Conservation (phyloP, 2,888 invertebrate genomes). For the Drosophila acutilabella region DNA sequence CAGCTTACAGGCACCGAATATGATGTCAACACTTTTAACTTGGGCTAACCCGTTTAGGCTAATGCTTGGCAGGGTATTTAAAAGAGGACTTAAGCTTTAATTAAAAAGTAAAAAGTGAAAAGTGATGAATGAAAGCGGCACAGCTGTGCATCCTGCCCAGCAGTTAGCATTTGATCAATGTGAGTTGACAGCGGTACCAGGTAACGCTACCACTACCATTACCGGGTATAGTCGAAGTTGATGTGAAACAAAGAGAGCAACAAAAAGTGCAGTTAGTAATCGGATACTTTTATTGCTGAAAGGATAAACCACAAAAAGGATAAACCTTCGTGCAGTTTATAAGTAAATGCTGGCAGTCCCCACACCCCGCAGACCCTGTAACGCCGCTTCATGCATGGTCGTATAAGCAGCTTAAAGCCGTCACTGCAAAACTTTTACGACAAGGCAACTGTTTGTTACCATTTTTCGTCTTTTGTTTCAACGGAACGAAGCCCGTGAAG, state of each 20-base stretch:
- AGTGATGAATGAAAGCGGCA: conserved; percentile 29
- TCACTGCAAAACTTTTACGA: conserved; percentile 69
- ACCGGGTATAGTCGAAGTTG: too few relatives aligned
- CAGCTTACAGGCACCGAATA: conserved; percentile 51
- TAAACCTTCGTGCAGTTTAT: conserved; percentile 71
- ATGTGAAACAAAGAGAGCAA: not conserved
- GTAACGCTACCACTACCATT: too few relatives aligned
- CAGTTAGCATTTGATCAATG: conserved; percentile 69
- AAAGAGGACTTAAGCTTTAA: conserved; percentile 72
- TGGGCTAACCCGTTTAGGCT: conserved; percentile 47
- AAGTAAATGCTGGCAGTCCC: conserved; percentile 34
- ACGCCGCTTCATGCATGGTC: conserved; percentile 16
- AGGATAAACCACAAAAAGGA: conserved; percentile 82
- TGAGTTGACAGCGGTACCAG: conserved; percentile 51
- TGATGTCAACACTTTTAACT: conserved; percentile 76
- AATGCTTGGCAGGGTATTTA: conserved; percentile 58
- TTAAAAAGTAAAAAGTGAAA: conserved; percentile 54
- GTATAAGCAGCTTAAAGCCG: conserved; percentile 73
- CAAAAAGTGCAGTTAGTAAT: conserved; percentile 83
- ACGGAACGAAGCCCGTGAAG: conserved; percentile 42
- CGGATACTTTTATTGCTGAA: conserved; percentile 84
- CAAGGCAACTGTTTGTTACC: conserved; percentile 62
- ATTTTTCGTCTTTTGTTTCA: conserved; percentile 61
- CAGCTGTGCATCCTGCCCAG: conserved; percentile 64
- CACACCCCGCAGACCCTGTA: not conserved